Conservation (phyloP, 2,113 vertebrate species). For the Brachypodius melanocephalos region DNA sequence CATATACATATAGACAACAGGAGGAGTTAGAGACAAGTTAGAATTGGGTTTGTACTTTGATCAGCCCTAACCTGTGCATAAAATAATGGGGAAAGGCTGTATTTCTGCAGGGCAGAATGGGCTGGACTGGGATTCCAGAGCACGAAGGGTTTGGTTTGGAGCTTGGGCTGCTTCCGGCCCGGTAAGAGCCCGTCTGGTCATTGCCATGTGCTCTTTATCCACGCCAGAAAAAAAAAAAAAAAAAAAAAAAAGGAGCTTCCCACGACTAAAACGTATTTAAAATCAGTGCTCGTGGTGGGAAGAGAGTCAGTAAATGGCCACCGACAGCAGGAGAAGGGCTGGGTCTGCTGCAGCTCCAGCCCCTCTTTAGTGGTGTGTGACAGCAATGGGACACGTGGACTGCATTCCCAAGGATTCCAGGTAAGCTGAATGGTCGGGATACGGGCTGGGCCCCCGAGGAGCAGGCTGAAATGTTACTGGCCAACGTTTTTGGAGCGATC, state of each 20-base stretch:
- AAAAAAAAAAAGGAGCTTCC: conserved; percentile 62
- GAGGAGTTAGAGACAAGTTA: conserved; percentile 83
- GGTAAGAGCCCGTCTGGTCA: conserved; percentile 48
- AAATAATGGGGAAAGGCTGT: conserved; percentile 65
- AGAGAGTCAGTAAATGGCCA: conserved; percentile 55
- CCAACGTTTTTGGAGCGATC: conserved; percentile 36
- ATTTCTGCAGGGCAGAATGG: conserved; percentile 50
- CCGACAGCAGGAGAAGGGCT: conserved; percentile 46
- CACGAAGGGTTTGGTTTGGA: conserved; percentile 64
- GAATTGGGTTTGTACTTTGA: conserved; percentile 79
- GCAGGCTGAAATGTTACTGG: conserved; percentile 55
- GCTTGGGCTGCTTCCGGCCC: conserved; percentile 41
- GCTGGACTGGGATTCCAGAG: conserved; percentile 56
- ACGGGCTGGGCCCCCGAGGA: not conserved
- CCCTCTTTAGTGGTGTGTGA: conserved; percentile 62
- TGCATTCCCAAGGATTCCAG: not conserved
- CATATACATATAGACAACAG: conserved; percentile 84
- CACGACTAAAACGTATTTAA: conserved; percentile 67
- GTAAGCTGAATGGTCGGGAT: not conserved
- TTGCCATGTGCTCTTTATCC: conserved; percentile 46
- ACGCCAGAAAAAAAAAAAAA: conserved; percentile 67
- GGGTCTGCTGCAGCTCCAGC: conserved; percentile 39
- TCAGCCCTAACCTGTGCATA: conserved; percentile 73
- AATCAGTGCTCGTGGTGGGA: conserved; percentile 77
- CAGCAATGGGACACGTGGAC: not conserved